Evolutionary conservation across 1,140 invertebrate species (phyloP).

Genomic region (Araneus ventricosus): DNA sequence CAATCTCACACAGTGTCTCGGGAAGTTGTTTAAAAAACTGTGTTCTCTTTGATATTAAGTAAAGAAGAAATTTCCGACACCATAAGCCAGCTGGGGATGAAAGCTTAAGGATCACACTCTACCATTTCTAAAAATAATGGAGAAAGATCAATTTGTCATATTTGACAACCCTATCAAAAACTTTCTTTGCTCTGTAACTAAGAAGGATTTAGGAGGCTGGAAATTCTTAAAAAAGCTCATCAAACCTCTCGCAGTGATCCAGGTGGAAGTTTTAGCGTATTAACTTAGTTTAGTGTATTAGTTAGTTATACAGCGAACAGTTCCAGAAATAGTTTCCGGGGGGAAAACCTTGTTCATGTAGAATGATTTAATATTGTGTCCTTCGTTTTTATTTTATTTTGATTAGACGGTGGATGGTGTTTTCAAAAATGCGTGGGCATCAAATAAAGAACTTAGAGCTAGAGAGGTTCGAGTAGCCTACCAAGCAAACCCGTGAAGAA

Average conservation of each 20-base stretch:
- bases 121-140: slow-evolving; percentile 16
- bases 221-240: background rate
- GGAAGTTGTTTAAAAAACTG: background rate
- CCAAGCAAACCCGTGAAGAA: no score
- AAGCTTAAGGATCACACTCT: background rate
- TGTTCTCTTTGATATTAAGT: background rate
- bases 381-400: no score
- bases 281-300: background rate
- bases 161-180: slow-evolving; percentile 45
- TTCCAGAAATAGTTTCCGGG: no score
- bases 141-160: slow-evolving; percentile 30
- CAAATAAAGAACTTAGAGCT: no score
- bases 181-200: background rate
- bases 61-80: background rate
- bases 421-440: no score
- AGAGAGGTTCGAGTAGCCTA: no score
- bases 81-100: background rate
- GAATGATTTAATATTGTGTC: no score
- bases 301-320: no score
- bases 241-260: background rate
- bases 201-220: background rate
- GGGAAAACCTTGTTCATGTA: no score
- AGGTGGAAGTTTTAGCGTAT: background rate
- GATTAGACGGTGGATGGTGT: no score
- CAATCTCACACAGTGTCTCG: background rate